Evolutionary conservation across 2,113 vertebrate genomes (phyloP), one percentile per base, ranked within the genome.

Genomic region (Albula glossodonta): DNA sequence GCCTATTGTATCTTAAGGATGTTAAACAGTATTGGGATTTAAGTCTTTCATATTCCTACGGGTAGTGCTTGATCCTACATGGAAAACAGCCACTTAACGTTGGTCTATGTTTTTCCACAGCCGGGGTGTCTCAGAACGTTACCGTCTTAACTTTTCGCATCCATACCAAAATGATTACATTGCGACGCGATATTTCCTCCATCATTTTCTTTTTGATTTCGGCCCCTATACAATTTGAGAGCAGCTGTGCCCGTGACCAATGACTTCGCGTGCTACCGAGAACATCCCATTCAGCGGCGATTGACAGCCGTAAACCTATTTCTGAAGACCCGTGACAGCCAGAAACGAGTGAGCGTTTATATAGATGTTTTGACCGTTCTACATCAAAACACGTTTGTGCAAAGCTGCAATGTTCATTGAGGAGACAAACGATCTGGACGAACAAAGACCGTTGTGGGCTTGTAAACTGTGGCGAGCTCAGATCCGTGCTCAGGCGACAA

Each of bases 191-290:
- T 2, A 31, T 74, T 74, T 74, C 6, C 70, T n/a, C 70, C n/a
- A 74, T 74, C 31, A 41, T 41, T 41, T 41, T 41, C 31, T 41
- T 41, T 41, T 41, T 41, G 31, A 74, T 74, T 31, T 22, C 22
- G 70, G 19, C 53, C 12, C 10, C 70, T 25, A 74, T 31, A 74
- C 70, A 31, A 31, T 74, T 74, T 74, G n/a, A 74, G 25, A 74
- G n/a, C 70, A 74, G 70, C n/a, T 74, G 70, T 74, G 70, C n/a
- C 63, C 63, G 63, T 70, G 63, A 70, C 70, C 70, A 74, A 74
- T 74, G 70, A 74, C 22, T 74, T 74, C 70, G 70, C 25, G 10
- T 74, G 70, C 8, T 25, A n/a, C n/a, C n/a, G 70, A 31, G 22
- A 70, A 70, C 31, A 74, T 70, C 4, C 70, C 70, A 74, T 74